phyloP scores from a whole-genome alignment of 2,888 invertebrate species.

The Aspidapion aeneum region DNA sequence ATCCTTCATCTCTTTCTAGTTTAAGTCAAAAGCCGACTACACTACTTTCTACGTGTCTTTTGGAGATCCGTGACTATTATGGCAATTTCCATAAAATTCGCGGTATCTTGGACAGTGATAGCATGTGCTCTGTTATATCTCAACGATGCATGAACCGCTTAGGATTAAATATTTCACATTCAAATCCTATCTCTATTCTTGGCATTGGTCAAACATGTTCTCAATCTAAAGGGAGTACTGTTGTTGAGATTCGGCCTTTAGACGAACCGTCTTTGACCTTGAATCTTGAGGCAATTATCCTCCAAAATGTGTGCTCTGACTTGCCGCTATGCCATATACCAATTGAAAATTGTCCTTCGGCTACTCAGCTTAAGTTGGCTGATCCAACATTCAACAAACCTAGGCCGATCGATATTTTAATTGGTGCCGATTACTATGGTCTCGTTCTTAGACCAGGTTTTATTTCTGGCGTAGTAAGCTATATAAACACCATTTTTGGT shows the following conservation, averaged over 20 bases:
- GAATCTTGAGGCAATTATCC: not conserved
- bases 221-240: not conserved
- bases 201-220: not conserved
- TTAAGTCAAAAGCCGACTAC: too few relatives aligned
- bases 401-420: not conserved
- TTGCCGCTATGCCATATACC: not conserved
- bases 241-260: not conserved
- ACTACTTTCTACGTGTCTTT: too few relatives aligned
- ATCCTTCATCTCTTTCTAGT: not conserved
- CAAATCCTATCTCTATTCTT: not conserved
- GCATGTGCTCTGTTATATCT: not conserved
- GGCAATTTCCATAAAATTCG: not conserved
- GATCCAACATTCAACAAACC: not conserved
- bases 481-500: not conserved
- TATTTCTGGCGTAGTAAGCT: not conserved
- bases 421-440: not conserved
- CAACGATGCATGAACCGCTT: not conserved
- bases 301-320: not conserved
- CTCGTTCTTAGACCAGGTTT: not conserved
- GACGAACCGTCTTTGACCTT: not conserved
- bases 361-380: not conserved
- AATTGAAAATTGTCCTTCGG: not conserved
- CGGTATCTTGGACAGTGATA: not conserved
- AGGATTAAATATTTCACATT: not conserved
- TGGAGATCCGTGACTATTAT: not conserved